Percentiles rank a stretch among this genome's conserved stretches.
Evolutionary conservation across 2,797 vertebrate genomes (phyloP).

Genomic region (Sebastes nivosus): DNA sequence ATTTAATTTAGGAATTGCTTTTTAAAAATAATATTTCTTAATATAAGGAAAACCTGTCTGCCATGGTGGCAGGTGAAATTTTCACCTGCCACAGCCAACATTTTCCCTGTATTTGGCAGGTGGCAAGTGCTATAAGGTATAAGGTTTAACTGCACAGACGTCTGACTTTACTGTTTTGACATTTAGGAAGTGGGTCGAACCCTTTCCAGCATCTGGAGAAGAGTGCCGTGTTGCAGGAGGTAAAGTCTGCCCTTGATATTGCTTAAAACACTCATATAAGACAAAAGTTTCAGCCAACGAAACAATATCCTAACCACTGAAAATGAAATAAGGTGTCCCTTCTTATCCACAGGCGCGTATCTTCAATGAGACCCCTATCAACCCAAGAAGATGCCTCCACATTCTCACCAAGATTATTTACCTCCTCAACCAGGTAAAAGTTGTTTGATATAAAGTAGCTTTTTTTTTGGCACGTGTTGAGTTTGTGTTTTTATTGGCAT

Average conservation of each 20-base stretch:
- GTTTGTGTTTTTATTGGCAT: background rate
- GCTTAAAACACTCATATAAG: background rate
- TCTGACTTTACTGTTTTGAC: constrained; percentile 6
- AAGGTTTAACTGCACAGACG: background rate
- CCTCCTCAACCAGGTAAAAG: constrained; percentile 93
- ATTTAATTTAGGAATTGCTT: too few species aligned
- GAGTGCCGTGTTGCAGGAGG: constrained; percentile 97
- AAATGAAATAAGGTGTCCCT: background rate
- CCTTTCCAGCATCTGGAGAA: constrained; percentile 99
- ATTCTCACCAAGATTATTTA: constrained; percentile 99
- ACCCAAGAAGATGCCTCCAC: constrained; percentile 96
- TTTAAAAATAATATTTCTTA: too few species aligned
- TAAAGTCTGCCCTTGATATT: constrained; percentile 50
- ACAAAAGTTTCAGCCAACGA: background rate
- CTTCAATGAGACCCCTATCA: constrained; percentile 98
- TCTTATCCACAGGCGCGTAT: constrained; percentile 87
- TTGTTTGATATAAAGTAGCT: background rate
- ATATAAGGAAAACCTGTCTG: too few species aligned
- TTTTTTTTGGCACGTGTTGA: accelerated
- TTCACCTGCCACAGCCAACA: too few species aligned
- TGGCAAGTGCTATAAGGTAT: too few species aligned
- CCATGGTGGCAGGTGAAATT: too few species aligned
- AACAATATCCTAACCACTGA: background rate
- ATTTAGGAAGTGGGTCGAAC: constrained; percentile 93
- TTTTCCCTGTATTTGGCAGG: too few species aligned